These are phyloP conservation scores for Prunella strophiata DNA, from an alignment of 2,797 vertebrate species.

Conservation along the genomic window DNA sequence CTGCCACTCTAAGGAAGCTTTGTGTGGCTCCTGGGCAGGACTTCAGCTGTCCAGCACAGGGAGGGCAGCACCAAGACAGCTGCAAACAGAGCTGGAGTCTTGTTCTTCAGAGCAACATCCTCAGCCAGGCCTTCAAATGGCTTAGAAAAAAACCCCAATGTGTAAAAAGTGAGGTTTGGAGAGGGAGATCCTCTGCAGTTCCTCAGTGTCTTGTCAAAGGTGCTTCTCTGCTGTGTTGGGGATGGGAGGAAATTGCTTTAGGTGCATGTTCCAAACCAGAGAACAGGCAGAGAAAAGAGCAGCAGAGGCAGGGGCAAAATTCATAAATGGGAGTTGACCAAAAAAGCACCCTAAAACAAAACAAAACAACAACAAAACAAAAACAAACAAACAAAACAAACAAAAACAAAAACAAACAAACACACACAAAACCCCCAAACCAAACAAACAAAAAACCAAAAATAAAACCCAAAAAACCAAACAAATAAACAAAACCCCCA, in stretches of 20 bases:
- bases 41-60: constrained; percentile 53
- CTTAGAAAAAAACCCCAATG: background rate
- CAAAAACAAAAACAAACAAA: background rate
- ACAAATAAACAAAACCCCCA: background rate
- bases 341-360: background rate
- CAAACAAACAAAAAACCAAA: background rate
- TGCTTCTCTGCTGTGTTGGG: background rate
- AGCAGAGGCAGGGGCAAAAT: background rate
- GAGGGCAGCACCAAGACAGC: constrained; percentile 52
- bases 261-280: background rate
- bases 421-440: too few relatives aligned
- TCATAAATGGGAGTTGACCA: background rate
- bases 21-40: constrained; percentile 22
- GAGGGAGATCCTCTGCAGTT: background rate
- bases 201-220: background rate
- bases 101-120: background rate
- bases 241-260: background rate
- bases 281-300: background rate
- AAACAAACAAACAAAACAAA: too few relatives aligned
- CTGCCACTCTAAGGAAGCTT: constrained; percentile 2
- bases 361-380: background rate
- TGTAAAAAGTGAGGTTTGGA: background rate
- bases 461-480: background rate
- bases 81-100: background rate
- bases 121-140: background rate